Base-by-base conservation (phyloP, 2,888 invertebrate species). In the Steromphala cineraria region DNA sequence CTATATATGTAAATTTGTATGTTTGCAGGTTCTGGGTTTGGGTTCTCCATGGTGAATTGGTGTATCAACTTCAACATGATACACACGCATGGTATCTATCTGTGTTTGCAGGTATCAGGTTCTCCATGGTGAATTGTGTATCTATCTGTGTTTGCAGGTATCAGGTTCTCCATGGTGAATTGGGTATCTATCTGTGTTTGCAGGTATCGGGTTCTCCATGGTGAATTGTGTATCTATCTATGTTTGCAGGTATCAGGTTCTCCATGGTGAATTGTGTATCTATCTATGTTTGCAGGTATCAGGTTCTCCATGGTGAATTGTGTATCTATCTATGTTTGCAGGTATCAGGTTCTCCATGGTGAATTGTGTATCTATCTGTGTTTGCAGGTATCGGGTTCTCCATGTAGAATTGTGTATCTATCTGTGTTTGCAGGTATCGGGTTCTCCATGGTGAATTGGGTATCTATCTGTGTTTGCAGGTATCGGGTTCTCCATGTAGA, bases 301-400 rank as follows among this genome's bases (percentile, higher is more conserved):
- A 93, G 93, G 5, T 91, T 89, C 84, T 90, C 90, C 36, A 93
- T 93, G 92, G 91, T 92, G 28, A 79, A 36, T 36, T 36, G 36
- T 36, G 2, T 36, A 36, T 36, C n/a, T n/a, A n/a, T n/a, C n/a
- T n/a, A n/a, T n/a, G n/a, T n/a, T n/a, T 85, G 0, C 85, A 92
- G 93, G 93, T 80, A 85, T 93, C 36, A 93, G 93, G 5, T 91
- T 89, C 84, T 90, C 90, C 36, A 93, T 93, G 92, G 91, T 92
- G 28, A 79, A 36, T 36, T 36, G 36, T 36, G 2, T 36, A 36
- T 36, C n/a, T n/a, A n/a, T n/a, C n/a, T n/a, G n/a, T n/a, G n/a
- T n/a, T n/a, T 85, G 0, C 85, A 92, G 93, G 93, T 80, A 85
- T 93, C 36, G 93, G 93, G 5, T 91, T 89, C 84, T 90, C 90